Evolutionary conservation across 2,888 invertebrate species (phyloP).

Genomic region (Lumbricus terrestris): DNA sequence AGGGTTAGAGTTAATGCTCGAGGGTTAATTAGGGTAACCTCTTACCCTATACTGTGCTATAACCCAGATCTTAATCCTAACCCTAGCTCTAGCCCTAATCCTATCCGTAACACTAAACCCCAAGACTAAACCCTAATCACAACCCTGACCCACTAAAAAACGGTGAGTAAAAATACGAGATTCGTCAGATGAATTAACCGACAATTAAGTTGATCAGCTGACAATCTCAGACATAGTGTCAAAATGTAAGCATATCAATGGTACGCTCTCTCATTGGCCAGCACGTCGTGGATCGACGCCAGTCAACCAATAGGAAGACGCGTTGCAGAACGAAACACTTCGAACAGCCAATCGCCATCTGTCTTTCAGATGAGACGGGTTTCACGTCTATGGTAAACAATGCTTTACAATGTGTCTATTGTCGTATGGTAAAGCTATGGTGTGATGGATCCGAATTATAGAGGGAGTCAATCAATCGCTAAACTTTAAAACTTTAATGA

Average conservation of each 20-base stretch:
- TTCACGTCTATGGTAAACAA: not conserved
- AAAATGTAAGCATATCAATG: not conserved
- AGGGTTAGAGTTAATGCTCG: too few relatives aligned
- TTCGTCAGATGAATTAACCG: too few relatives aligned
- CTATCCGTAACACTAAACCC: too few relatives aligned
- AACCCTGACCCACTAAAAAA: too few relatives aligned
- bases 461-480: not conserved
- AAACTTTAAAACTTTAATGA: not conserved
- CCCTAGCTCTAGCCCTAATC: too few relatives aligned
- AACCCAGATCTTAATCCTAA: too few relatives aligned
- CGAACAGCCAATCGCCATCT: not conserved
- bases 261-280: not conserved
- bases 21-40: too few relatives aligned
- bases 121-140: too few relatives aligned
- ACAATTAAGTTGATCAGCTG: not conserved
- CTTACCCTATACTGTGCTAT: too few relatives aligned
- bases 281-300: not conserved
- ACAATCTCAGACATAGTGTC: not conserved
- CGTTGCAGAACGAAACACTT: not conserved
- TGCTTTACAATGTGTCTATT: too few relatives aligned
- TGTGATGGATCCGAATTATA: not conserved
- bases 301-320: not conserved
- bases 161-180: too few relatives aligned
- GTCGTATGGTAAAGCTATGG: not conserved
- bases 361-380: not conserved